Base-by-base conservation (phyloP, 2,113 vertebrate genomes). In the Nycticryphes semicollaris region DNA sequence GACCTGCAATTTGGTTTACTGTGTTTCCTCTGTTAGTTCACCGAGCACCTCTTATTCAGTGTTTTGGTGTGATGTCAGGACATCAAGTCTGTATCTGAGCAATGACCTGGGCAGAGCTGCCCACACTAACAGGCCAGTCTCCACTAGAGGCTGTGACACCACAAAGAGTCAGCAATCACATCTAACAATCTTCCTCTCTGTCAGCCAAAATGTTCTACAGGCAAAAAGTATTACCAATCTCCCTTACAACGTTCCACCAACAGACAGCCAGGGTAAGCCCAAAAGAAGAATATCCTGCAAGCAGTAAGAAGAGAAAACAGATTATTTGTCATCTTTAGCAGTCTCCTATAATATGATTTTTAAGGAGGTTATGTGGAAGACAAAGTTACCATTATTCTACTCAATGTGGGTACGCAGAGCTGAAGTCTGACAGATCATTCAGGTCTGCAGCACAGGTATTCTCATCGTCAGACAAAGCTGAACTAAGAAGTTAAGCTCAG, bases 31-130 rank as follows among this genome's bases (percentile, higher is more conserved):
- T 43, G 3, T 20, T 41, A 73, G 39, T 7, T 72, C 59, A 43
- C 35, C 13, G 14, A 80, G n/a, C 28, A 39, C 31, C 51, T 77
- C 27, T 33, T 30, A 17, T 8, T 24, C 3, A 3, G 28, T 10
- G n/a, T 73, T 79, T 31, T 45, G 27, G 22, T 5, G 2, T 2
- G 28, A 72, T 12, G 47, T 41, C 54, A 93, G 50, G 41, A 48
- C 39, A 73, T 21, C n/a, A 54, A 64, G 48, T 27, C 41, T 79
- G 28, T 19, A 73, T 25, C 20, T 25, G 27, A 54, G 39, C 3
- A 5, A 39, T 31, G 33, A 83, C 27, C 35, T 43, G 39, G 0
- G 0, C 35, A 80, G 51, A 70, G 22, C 0, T 69, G 35, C 76
- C 37, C 35, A 53, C 39, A 31, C 15, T 37, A 62, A 54, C 31